Evolutionary conservation across 2,888 invertebrate genomes (phyloP).

Genomic region (Catonia carolina): DNA sequence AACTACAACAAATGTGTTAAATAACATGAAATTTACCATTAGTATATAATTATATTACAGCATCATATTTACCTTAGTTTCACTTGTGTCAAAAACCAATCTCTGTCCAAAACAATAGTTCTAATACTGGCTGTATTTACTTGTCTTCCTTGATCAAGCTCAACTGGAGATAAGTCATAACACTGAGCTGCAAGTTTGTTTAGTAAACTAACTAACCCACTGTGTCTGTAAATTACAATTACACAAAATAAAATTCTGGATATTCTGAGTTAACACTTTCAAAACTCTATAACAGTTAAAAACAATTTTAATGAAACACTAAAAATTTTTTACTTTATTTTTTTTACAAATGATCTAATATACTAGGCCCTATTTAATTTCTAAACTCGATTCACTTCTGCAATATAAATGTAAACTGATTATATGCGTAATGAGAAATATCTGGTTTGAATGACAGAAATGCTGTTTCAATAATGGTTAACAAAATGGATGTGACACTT

Average conservation of each 20-base stretch:
- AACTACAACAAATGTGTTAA: no score
- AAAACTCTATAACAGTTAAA: background rate
- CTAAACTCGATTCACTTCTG: no score
- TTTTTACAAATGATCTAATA: no score
- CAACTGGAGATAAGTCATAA: conserved; percentile 57
- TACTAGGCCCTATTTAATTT: no score
- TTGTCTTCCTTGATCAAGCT: conserved; percentile 50
- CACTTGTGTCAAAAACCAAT: conserved; percentile 60
- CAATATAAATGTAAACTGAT: no score
- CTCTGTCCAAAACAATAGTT: conserved; percentile 52
- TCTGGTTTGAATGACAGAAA: no score
- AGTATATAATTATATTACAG: no score
- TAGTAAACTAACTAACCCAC: conserved; percentile 52
- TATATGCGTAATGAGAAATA: no score
- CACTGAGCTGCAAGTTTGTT: conserved; percentile 56
- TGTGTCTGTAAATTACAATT: conserved; percentile 45
- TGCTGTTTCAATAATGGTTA: no score
- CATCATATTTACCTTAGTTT: conserved; percentile 46
- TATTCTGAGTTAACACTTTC: background rate
- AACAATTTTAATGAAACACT: conserved; percentile 22
- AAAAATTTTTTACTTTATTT: no score
- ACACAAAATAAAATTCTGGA: conserved; percentile 3
- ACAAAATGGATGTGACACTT: no score
- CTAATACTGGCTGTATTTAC: conserved; percentile 55
- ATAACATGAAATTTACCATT: no score